A percentile compares a stretch with the other conserved stretches of the same genome.
Evolutionary conservation across 2,888 invertebrate species (phyloP).

Genomic region (Anagyrus pseudococci): DNA sequence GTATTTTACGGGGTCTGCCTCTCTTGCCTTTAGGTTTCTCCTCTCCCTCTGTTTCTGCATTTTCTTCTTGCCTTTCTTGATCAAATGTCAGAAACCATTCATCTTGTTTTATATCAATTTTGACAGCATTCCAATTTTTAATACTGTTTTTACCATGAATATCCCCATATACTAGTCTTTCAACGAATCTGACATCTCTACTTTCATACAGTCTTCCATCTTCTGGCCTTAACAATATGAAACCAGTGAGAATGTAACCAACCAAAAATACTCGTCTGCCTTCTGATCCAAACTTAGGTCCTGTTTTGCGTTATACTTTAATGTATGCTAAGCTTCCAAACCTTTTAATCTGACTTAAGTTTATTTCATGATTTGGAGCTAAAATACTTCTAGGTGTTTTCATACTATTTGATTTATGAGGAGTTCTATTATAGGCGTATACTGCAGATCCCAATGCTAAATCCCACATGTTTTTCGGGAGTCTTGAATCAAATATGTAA

Average conservation of each 20-base stretch:
- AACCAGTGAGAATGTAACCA: slow-evolving; percentile 31
- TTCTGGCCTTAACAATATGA: slow-evolving; percentile 38
- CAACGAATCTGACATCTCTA: slow-evolving; percentile 30
- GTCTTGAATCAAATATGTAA: not conserved
- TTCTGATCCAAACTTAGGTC: not conserved
- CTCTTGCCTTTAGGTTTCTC: not conserved
- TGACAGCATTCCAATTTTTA: not conserved
- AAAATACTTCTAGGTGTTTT: not conserved
- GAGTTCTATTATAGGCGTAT: slow-evolving; percentile 34
- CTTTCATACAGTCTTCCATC: slow-evolving; percentile 35
- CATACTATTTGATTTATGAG: slow-evolving; percentile 32
- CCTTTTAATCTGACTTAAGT: slow-evolving; percentile 6
- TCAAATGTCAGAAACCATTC: slow-evolving; percentile 5
- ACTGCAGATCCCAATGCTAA: slow-evolving; percentile 38
- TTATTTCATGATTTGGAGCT: not conserved
- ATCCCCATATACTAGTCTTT: slow-evolving; percentile 43
- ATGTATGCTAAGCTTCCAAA: slow-evolving; percentile 37
- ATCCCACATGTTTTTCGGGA: slow-evolving; percentile 41
- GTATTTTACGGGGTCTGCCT: no score
- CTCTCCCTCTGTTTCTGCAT: slow-evolving; percentile 4
- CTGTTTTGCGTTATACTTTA: slow-evolving; percentile 30
- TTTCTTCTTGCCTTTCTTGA: not conserved
- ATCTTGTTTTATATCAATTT: not conserved
- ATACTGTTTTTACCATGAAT: slow-evolving; percentile 15
- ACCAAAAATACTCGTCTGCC: slow-evolving; percentile 12